Evolutionary conservation across 2,113 vertebrate species (phyloP).

Genomic region (Mystacornis crossleyi): DNA sequence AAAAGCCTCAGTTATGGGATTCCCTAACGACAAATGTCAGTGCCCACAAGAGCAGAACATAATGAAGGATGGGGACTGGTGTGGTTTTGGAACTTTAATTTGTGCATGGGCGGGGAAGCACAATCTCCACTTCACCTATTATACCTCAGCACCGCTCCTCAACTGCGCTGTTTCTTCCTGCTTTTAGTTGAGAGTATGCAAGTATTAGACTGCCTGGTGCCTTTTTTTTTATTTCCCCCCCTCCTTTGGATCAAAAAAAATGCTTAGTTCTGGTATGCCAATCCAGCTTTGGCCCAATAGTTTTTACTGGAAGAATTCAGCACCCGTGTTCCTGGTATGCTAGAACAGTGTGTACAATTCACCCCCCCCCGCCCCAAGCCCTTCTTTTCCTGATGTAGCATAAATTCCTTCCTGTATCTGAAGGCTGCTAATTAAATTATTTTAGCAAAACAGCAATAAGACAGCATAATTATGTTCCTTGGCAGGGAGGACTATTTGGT

Average conservation of each 20-base stretch:
- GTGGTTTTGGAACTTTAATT: not conserved
- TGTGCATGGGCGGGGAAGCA: not conserved
- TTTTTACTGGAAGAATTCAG: conserved; percentile 20
- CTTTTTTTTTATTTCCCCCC: not conserved
- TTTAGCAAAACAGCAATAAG: conserved; percentile 69
- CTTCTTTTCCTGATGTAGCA: conserved; percentile 55
- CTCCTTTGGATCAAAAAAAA: not conserved
- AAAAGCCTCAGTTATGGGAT: not conserved
- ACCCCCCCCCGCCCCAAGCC: not conserved
- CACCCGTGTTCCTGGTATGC: conserved; percentile 41
- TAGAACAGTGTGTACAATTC: conserved; percentile 64
- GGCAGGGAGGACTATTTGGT: not conserved
- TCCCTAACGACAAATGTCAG: not conserved
- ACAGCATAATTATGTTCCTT: conserved; percentile 75
- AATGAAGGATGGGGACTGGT: not conserved
- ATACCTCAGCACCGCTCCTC: not conserved
- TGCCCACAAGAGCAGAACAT: not conserved
- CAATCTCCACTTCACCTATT: not conserved
- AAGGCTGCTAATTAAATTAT: conserved; percentile 75
- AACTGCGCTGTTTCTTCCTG: not conserved
- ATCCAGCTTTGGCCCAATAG: not conserved
- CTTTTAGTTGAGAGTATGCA: not conserved
- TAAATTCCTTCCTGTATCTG: conserved; percentile 70
- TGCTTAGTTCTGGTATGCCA: conserved; percentile 19
- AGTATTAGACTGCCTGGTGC: not conserved